Conservation (phyloP, 2,888 invertebrate genomes). For the Celastrina argiolus region DNA sequence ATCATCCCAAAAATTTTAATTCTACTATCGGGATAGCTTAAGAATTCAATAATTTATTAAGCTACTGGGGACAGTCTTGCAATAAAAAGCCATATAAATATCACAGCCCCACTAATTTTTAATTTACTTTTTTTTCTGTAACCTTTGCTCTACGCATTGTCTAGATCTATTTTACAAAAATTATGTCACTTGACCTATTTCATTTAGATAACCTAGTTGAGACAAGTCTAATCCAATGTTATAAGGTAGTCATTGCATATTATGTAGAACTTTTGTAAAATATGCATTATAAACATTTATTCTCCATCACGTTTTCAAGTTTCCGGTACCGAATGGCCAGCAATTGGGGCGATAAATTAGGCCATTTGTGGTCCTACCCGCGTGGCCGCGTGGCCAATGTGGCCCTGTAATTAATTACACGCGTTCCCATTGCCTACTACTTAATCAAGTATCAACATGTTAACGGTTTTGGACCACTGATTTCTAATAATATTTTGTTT, state of each 20-base stretch:
- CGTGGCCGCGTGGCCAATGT: slow-evolving; percentile 36
- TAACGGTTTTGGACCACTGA: slow-evolving; percentile 19
- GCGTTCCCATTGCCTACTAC: slow-evolving; percentile 31
- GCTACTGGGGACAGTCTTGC: too few relatives aligned
- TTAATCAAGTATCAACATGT: slow-evolving; percentile 30
- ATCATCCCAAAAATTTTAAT: too few relatives aligned
- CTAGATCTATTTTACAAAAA: too few relatives aligned
- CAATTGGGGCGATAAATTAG: slow-evolving; percentile 55
- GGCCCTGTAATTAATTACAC: slow-evolving; percentile 57
- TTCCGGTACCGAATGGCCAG: slow-evolving; percentile 35
- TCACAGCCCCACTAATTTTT: too few relatives aligned
- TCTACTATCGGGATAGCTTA: too few relatives aligned
- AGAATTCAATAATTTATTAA: too few relatives aligned
- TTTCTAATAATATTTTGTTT: not conserved
- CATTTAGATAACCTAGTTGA: too few relatives aligned
- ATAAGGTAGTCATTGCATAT: not conserved
- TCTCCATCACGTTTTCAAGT: slow-evolving; percentile 21
- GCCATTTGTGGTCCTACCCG: slow-evolving; percentile 49
- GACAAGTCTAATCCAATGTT: too few relatives aligned
- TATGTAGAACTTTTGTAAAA: not conserved
- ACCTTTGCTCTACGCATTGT: too few relatives aligned
- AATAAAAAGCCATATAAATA: too few relatives aligned
- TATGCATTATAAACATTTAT: not conserved
- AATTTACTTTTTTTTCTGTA: too few relatives aligned
- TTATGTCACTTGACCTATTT: too few relatives aligned